Percentiles rank a stretch among this genome's conserved stretches.
phyloP scores from a whole-genome alignment of 2,797 vertebrate genomes.

The Clarias pachynema region DNA sequence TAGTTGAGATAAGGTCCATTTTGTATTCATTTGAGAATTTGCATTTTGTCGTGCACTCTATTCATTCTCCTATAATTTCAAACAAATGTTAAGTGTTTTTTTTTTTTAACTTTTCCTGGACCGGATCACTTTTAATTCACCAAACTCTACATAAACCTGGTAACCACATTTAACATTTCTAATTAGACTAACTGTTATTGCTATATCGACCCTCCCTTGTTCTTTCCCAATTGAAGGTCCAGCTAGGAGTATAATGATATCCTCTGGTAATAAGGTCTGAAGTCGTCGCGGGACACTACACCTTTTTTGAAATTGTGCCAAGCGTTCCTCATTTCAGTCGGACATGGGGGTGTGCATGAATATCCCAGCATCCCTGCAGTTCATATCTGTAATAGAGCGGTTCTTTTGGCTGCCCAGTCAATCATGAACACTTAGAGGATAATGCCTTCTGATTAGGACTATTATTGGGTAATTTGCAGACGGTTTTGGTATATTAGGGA shows the following conservation, averaged over 20 bases:
- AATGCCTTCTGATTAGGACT: conserved; percentile 6
- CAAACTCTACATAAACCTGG: neutral
- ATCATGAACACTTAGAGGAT: conserved; percentile 1
- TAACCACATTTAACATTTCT: neutral
- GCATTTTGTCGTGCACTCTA: neutral
- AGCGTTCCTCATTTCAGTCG: neutral
- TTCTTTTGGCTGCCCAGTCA: neutral
- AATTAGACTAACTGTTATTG: neutral
- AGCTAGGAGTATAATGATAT: neutral
- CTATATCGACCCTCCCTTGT: neutral
- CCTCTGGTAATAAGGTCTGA: neutral
- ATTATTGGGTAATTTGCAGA: neutral
- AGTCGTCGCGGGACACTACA: neutral
- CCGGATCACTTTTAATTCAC: neutral
- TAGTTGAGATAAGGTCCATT: conserved; percentile 23
- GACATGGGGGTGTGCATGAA: conserved; percentile 2
- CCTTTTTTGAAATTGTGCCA: conserved; percentile 2
- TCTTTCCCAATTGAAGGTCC: neutral
- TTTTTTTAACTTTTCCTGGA: neutral
- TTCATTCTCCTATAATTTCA: neutral
- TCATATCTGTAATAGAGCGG: neutral
- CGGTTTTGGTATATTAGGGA: no score
- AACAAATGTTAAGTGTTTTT: neutral
- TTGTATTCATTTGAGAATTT: conserved; percentile 18
- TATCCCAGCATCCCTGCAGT: neutral